Conservation (phyloP, 2,113 vertebrate species). For the Poecile atricapillus region DNA sequence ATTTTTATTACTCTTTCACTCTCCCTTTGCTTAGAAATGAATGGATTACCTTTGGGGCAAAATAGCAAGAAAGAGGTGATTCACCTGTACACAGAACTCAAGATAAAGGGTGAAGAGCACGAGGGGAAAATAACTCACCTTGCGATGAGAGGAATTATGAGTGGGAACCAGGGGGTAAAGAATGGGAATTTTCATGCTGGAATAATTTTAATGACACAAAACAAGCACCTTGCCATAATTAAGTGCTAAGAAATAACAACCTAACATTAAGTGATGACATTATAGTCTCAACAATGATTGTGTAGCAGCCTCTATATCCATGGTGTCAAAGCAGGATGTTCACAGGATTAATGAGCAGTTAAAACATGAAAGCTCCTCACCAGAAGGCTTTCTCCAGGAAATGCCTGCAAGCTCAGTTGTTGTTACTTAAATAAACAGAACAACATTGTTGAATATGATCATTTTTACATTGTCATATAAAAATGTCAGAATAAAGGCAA, state of each 20-base stretch:
- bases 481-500: not conserved
- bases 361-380: not conserved
- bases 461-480: not conserved
- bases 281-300: not conserved
- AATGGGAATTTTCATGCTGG: not conserved
- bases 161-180: not conserved
- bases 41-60: not conserved
- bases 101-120: not conserved
- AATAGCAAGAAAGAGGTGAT: not conserved
- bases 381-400: constrained; percentile 15
- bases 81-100: not conserved
- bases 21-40: not conserved
- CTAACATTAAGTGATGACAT: not conserved
- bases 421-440: constrained; percentile 22
- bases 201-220: not conserved
- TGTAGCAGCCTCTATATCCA: not conserved
- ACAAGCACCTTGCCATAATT: not conserved
- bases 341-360: not conserved
- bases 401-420: not conserved
- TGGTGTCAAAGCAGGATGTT: not conserved
- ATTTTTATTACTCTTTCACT: not conserved
- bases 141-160: not conserved
- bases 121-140: not conserved
- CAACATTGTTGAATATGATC: not conserved
- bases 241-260: constrained; percentile 12